Percentiles rank a stretch among this genome's conserved stretches.
These are phyloP conservation scores for Eurytoma californica DNA, from an alignment of 2,888 invertebrate species.

Conservation along the genomic window DNA sequence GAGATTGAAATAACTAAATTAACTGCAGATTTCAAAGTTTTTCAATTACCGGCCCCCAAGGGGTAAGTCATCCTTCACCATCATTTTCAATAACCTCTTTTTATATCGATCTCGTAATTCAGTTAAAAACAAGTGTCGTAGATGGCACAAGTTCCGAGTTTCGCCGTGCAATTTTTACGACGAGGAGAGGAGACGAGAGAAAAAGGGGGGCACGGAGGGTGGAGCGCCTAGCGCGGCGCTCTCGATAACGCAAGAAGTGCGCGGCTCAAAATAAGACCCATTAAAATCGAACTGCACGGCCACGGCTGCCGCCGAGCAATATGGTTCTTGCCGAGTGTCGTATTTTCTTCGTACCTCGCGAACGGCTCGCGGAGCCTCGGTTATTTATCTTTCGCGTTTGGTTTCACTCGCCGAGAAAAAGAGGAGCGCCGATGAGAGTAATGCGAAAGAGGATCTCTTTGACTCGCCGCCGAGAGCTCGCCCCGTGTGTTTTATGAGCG, in stretches of 20 bases:
- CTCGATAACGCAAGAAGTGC: conserved; percentile 18
- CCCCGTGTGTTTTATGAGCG: background rate
- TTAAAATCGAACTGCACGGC: conserved; percentile 21
- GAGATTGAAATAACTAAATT: no score
- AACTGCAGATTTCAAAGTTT: background rate
- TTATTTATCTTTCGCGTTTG: conserved; percentile 45
- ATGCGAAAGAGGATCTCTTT: conserved; percentile 30
- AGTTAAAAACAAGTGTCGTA: conserved; percentile 21
- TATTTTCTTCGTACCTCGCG: conserved; percentile 18
- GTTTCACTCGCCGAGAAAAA: conserved; percentile 32
- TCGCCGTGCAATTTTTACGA: conserved; percentile 10
- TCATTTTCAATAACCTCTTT: background rate
- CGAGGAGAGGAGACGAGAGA: background rate
- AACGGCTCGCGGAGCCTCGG: conserved; percentile 10
- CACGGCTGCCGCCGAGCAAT: conserved; percentile 20
- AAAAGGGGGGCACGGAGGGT: background rate
- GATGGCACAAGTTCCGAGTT: background rate
- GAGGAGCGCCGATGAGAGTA: conserved; percentile 28
- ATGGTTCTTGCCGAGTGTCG: conserved; percentile 21
- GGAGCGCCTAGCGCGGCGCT: background rate
- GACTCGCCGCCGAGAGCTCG: background rate
- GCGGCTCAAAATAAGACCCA: conserved; percentile 37
- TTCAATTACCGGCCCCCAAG: background rate
- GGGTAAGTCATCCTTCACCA: background rate
- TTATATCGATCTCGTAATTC: conserved; percentile 1